These are phyloP conservation scores for Trachymyrmex cornetzi DNA, from an alignment of 1,140 invertebrate species.

Conservation along the genomic window DNA sequence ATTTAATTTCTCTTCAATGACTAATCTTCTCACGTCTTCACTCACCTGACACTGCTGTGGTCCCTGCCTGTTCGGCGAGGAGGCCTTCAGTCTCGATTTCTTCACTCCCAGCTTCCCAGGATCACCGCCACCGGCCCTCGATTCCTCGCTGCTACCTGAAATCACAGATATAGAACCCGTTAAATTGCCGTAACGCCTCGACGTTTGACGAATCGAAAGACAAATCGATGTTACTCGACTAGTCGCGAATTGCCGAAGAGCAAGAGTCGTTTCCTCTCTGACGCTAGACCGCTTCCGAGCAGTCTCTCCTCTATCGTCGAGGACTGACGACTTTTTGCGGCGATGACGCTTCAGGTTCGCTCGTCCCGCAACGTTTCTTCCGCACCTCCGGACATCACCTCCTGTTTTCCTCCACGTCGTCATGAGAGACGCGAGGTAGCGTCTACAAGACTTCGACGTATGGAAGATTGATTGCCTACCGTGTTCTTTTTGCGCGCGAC, in stretches of 20 bases:
- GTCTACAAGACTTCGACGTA: slow-evolving; percentile 75
- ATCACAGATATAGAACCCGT: slow-evolving; percentile 66
- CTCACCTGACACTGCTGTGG: slow-evolving; percentile 93
- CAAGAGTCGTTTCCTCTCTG: slow-evolving; percentile 39
- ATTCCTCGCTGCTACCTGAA: slow-evolving; percentile 86
- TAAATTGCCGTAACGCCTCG: slow-evolving; percentile 49
- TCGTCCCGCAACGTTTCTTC: slow-evolving; percentile 47
- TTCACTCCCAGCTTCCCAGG: slow-evolving; percentile 87
- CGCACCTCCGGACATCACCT: background rate
- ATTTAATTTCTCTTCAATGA: background rate
- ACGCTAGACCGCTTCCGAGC: slow-evolving; percentile 31
- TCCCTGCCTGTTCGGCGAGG: slow-evolving; percentile 92
- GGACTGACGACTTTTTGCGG: slow-evolving; percentile 66
- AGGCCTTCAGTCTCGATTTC: slow-evolving; percentile 91
- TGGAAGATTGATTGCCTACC: slow-evolving; percentile 80
- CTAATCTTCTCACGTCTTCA: background rate
- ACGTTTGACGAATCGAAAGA: slow-evolving; percentile 31
- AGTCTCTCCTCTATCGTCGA: slow-evolving; percentile 15
- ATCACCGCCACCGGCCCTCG: slow-evolving; percentile 83
- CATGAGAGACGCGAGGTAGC: slow-evolving; percentile 46
- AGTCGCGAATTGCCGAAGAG: slow-evolving; percentile 19
- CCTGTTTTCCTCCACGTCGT: slow-evolving; percentile 50
- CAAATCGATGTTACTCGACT: slow-evolving; percentile 45
- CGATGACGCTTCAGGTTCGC: slow-evolving; percentile 41
- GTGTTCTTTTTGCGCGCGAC: slow-evolving; percentile 71